phyloP scores from a whole-genome alignment of 2,888 invertebrate species.

The Boloria selene region DNA sequence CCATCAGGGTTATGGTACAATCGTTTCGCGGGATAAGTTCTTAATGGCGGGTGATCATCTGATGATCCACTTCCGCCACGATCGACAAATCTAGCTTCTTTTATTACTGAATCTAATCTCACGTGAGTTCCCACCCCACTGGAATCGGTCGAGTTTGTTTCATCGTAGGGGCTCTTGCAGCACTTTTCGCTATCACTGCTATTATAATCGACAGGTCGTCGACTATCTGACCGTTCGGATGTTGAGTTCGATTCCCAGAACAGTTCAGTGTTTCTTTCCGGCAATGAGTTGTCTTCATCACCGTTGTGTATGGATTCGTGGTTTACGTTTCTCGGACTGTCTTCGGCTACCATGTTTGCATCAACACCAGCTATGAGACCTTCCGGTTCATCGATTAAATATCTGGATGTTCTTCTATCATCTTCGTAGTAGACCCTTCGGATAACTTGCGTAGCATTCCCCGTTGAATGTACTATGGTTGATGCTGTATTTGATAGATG shows the following conservation, averaged over 20 bases:
- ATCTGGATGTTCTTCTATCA: slow-evolving; percentile 55
- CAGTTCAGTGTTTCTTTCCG: slow-evolving; percentile 67
- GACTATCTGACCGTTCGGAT: slow-evolving; percentile 63
- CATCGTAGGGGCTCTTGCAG: slow-evolving; percentile 74
- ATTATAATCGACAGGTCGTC: slow-evolving; percentile 56
- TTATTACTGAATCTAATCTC: slow-evolving; percentile 76
- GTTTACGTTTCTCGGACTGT: slow-evolving; percentile 59
- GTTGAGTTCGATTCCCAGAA: slow-evolving; percentile 76
- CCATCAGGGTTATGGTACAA: slow-evolving; percentile 51
- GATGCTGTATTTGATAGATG: slow-evolving; percentile 65
- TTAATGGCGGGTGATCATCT: slow-evolving; percentile 67
- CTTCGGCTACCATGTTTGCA: slow-evolving; percentile 65
- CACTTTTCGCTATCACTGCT: slow-evolving; percentile 78
- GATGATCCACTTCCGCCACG: slow-evolving; percentile 59
- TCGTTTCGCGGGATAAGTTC: slow-evolving; percentile 68
- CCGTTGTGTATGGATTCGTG: slow-evolving; percentile 58
- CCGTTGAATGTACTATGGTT: slow-evolving; percentile 66
- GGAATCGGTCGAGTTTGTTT: slow-evolving; percentile 72
- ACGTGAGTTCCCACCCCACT: slow-evolving; percentile 65
- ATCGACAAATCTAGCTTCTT: slow-evolving; percentile 63
- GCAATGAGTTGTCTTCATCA: slow-evolving; percentile 65
- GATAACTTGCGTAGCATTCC: slow-evolving; percentile 73
- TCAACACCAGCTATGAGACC: slow-evolving; percentile 60
- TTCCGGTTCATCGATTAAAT: slow-evolving; percentile 61
- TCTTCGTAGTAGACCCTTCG: slow-evolving; percentile 68